Conservation (phyloP, 2,113 vertebrate genomes). For the Pluvialis apricaria region DNA sequence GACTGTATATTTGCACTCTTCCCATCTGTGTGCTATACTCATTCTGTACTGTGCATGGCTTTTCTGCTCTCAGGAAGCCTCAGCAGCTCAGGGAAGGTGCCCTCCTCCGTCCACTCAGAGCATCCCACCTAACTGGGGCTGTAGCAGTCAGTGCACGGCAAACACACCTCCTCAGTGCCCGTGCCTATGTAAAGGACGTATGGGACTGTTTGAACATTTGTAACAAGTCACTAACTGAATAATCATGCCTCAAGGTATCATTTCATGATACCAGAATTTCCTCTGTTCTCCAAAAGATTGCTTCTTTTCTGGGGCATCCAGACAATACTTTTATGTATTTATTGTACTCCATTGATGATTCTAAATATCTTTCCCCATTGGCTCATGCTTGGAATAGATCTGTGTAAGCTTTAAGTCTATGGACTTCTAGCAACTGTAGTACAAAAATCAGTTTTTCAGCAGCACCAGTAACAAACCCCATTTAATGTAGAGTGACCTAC, state of each 20-base stretch:
- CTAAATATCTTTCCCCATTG: not conserved
- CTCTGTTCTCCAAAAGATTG: not conserved
- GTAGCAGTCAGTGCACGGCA: accelerated
- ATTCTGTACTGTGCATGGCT: accelerated
- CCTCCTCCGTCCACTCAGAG: not conserved
- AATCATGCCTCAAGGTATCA: not conserved
- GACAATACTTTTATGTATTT: not conserved
- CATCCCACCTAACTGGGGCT: not conserved
- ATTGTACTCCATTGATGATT: accelerated
- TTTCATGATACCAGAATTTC: not conserved
- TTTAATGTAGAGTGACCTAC: not conserved
- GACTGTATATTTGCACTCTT: too few species aligned
- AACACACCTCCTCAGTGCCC: not conserved
- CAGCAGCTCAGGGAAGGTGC: not conserved
- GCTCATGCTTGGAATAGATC: accelerated
- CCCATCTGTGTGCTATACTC: accelerated
- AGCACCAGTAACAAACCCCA: not conserved
- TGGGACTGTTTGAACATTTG: accelerated
- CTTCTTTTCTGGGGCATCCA: not conserved
- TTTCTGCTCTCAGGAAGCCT: not conserved
- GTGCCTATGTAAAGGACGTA: not conserved
- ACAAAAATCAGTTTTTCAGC: not conserved
- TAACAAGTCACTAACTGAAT: not conserved
- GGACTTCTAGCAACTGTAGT: not conserved
- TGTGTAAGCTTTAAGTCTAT: not conserved